These are phyloP conservation scores for Agapetus fuscipes DNA, from an alignment of 2,888 invertebrate genomes.

Conservation along the genomic window DNA sequence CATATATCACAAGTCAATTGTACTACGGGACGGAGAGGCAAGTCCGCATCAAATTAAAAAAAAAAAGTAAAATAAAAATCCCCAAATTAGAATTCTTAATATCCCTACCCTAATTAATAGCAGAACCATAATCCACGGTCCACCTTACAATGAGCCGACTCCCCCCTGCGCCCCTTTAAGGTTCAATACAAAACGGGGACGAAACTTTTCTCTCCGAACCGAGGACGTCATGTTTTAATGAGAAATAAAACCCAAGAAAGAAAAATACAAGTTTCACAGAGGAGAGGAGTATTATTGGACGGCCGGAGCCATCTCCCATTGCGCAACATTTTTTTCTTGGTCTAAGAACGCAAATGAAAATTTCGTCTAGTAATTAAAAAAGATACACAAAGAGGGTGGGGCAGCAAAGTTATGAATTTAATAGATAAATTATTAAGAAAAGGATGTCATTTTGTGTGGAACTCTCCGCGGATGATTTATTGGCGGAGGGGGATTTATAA, in stretches of 20 bases:
- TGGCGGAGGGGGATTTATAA: neutral
- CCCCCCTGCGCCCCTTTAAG: neutral
- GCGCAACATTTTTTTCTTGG: constrained; percentile 11
- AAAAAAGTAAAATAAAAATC: constrained; percentile 19
- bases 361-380: constrained; percentile 12
- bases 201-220: constrained; percentile 5
- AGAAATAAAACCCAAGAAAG: constrained; percentile 21
- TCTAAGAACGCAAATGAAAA: constrained; percentile 13
- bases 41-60: constrained; percentile 19
- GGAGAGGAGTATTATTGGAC: constrained; percentile 11
- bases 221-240: constrained; percentile 19
- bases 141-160: constrained; percentile 6
- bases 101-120: constrained; percentile 22
- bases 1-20: too few relatives aligned
- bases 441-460: constrained; percentile 19
- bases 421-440: constrained; percentile 37
- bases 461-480: constrained; percentile 5
- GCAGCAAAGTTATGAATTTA: constrained; percentile 36
- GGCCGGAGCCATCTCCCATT: constrained; percentile 13
- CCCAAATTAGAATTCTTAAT: constrained; percentile 23
- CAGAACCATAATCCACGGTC: constrained; percentile 18
- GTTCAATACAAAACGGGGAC: neutral
- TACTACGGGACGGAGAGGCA: constrained; percentile 7
- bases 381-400: constrained; percentile 8
- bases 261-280: constrained; percentile 19